Evolutionary conservation across 2,797 vertebrate species (phyloP), one percentile per base, ranked within the genome.

Genomic region (Pterois miles): DNA sequence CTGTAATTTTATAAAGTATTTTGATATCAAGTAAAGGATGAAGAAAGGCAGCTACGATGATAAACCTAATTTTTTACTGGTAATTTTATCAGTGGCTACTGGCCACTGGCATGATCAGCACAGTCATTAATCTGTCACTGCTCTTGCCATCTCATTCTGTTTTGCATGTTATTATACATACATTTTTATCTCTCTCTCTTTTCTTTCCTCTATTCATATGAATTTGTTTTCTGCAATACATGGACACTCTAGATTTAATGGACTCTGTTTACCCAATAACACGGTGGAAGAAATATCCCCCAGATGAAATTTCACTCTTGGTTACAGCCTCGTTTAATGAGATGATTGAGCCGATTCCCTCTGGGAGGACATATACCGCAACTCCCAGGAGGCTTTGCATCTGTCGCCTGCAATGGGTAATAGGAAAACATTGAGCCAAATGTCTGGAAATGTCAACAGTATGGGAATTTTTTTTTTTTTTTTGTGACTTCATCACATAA

Each of bases 301-400:
- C 29, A 33, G 71, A 74, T 73, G 43, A 65, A 80, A 78, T 69
- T 53, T 86, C 71, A 63, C 77, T 76, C 82, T 66, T 40, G 79
- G 74, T 86, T 77, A 60, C 31, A 68, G 73, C 36, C 62, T 50
- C 3, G 7, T 76, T 78, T 79, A 87, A 83, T 79, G 52, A 73
- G 69, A 64, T 74, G 66, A 86, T 82, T 76, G 69, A 83, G 71
- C 36, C 3, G 5, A 54, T 74, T 80, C 70, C 65, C 82, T 66
- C 22, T n/a, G 70, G 14, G 71, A 71, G 63, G 63, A 79, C 71
- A 63, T 63, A 71, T 72, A 87, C 53, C 46, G 6, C 53, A 76
- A 43, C 31, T 87, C 83, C 73, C 71, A 76, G 23, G 53, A 34
- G 63, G 53, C 67, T 84, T 74, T 78, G 82, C 70, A 83, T 81